These are phyloP conservation scores for Cremastinae sp. DNA, from an alignment of 2,888 invertebrate genomes.

Conservation along the genomic window DNA sequence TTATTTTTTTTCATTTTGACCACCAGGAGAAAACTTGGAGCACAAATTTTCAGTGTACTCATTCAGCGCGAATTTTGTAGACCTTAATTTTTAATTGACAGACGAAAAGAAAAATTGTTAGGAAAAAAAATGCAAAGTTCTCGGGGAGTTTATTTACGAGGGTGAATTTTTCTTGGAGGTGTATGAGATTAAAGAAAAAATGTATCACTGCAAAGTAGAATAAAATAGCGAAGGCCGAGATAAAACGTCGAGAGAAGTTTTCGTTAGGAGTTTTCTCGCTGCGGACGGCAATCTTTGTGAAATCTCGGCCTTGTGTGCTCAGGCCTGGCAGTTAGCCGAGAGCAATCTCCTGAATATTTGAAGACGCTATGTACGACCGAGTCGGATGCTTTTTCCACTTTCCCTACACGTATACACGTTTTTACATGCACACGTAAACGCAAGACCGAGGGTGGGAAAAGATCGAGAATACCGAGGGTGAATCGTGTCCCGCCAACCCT, in stretches of 20 bases:
- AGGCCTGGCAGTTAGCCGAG: slow-evolving; percentile 77
- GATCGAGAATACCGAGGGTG: slow-evolving; percentile 51
- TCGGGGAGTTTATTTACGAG: too few relatives aligned
- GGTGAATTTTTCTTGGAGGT: too few relatives aligned
- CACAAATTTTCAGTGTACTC: too few relatives aligned
- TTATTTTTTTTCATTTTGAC: too few relatives aligned
- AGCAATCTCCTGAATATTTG: slow-evolving; percentile 79
- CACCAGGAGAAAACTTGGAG: too few relatives aligned
- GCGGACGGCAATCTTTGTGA: slow-evolving; percentile 77
- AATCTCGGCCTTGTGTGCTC: slow-evolving; percentile 74
- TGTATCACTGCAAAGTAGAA: slow-evolving; percentile 43
- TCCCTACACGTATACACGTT: slow-evolving; percentile 10
- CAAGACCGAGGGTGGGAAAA: slow-evolving; percentile 36
- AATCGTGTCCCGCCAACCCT: slow-evolving; percentile 39
- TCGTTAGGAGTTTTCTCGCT: slow-evolving; percentile 59
- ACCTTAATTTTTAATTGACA: too few relatives aligned
- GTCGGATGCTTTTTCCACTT: slow-evolving; percentile 55
- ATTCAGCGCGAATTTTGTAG: too few relatives aligned
- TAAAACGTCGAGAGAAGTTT: slow-evolving; percentile 51
- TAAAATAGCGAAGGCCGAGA: slow-evolving; percentile 32
- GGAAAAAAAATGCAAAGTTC: too few relatives aligned
- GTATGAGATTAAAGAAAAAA: slow-evolving; percentile 16
- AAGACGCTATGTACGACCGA: slow-evolving; percentile 66
- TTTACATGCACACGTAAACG: slow-evolving; percentile 23
- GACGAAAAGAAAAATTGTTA: too few relatives aligned